These are phyloP conservation scores for Drosophila nannoptera DNA, from an alignment of 1,140 invertebrate species.

Conservation along the genomic window DNA sequence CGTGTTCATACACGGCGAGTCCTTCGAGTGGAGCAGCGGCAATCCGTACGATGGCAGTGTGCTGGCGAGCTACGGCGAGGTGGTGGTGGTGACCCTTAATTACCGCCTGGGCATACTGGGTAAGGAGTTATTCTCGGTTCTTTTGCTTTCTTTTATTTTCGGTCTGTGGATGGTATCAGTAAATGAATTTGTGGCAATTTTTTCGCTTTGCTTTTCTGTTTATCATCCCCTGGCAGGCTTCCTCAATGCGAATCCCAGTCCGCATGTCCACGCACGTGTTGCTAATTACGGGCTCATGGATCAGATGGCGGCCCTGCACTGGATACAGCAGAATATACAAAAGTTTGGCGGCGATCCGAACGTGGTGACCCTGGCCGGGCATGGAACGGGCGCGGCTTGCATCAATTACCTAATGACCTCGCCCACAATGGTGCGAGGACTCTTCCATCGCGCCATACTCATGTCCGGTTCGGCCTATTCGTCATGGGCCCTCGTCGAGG, in stretches of 20 bases:
- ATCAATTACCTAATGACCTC: conserved; percentile 97
- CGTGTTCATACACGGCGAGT: conserved; percentile 96
- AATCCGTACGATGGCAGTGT: conserved; percentile 97
- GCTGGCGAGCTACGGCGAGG: conserved; percentile 92
- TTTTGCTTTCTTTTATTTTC: too few species aligned
- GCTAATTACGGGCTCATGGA: conserved; percentile 97
- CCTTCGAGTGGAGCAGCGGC: conserved; percentile 95
- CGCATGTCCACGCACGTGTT: conserved; percentile 87
- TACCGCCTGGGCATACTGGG: conserved; percentile 96
- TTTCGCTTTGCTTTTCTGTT: neutral
- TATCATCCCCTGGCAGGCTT: conserved; percentile 82
- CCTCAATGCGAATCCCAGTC: conserved; percentile 90
- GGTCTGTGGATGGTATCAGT: conserved; percentile 28
- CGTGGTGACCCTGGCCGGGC: conserved; percentile 94
- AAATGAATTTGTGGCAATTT: neutral
- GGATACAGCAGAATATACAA: conserved; percentile 94
- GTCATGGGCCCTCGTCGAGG: conserved; percentile 95
- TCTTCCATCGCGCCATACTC: conserved; percentile 94
- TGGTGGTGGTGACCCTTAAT: conserved; percentile 97
- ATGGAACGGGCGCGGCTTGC: conserved; percentile 95
- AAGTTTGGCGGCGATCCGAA: conserved; percentile 93
- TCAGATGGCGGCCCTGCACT: conserved; percentile 93
- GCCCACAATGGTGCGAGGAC: conserved; percentile 91
- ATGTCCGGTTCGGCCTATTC: conserved; percentile 95
- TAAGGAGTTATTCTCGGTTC: conserved; percentile 23